Conservation (phyloP, 1,140 invertebrate species). For the Lepidurus arcticus region DNA sequence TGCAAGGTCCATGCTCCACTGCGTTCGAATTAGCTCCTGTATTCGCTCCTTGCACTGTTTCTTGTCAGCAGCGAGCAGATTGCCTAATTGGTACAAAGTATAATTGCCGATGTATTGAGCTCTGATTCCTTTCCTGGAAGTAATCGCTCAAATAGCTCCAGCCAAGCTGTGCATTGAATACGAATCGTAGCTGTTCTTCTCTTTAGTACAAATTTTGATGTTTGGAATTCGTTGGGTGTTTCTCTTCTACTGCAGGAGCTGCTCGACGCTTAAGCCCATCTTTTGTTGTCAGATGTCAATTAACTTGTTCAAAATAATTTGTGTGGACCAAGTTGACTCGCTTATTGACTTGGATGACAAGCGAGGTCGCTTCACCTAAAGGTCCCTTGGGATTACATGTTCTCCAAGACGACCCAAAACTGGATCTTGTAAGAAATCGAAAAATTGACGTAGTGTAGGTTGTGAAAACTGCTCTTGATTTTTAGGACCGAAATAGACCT, state of each 20-base stretch:
- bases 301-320: background rate
- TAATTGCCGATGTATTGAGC: background rate
- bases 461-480: background rate
- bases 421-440: background rate
- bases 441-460: background rate
- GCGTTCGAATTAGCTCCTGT: background rate
- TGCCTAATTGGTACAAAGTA: background rate
- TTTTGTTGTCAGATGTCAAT: slow-evolving; percentile 6
- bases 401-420: background rate
- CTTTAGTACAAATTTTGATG: background rate
- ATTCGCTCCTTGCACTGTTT: background rate
- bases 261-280: background rate
- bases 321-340: background rate
- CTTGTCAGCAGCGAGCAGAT: slow-evolving; percentile 7
- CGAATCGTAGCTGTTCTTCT: background rate
- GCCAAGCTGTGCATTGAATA: background rate
- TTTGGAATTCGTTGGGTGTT: background rate
- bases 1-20: background rate
- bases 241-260: background rate
- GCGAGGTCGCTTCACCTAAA: background rate
- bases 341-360: background rate
- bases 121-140: background rate
- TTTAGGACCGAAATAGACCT: background rate
- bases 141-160: background rate
- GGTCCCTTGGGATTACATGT: background rate